These are phyloP conservation scores for Rhagoletis pomonella DNA, from an alignment of 1,140 invertebrate species.

Conservation along the genomic window DNA sequence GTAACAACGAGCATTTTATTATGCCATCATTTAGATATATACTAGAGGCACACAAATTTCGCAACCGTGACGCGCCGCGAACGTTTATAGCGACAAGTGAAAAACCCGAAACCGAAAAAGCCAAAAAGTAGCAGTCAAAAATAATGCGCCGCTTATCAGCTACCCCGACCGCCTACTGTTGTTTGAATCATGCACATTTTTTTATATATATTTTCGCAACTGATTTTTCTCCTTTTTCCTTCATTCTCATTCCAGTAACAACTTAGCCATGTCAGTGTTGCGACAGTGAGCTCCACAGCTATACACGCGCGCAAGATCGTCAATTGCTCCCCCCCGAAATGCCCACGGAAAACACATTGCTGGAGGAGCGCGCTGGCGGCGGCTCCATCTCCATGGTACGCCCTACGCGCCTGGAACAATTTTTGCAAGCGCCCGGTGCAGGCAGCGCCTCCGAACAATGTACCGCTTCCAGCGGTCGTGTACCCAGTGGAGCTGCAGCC, in stretches of 20 bases:
- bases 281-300: constrained; percentile 4
- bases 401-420: constrained; percentile 77
- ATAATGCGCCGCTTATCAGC: background rate
- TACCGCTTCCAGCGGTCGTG: constrained; percentile 16
- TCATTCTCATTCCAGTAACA: constrained; percentile 6
- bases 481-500: constrained; percentile 57
- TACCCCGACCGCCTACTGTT: background rate
- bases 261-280: background rate
- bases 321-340: constrained; percentile 57
- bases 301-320: background rate
- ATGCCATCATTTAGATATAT: constrained; percentile 28
- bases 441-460: constrained; percentile 57
- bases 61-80: background rate
- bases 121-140: no score
- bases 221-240: background rate
- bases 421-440: constrained; percentile 72
- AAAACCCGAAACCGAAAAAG: background rate
- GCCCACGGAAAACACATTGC: constrained; percentile 70
- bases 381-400: constrained; percentile 68
- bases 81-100: background rate
- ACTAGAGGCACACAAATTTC: background rate
- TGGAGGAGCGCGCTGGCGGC: constrained; percentile 61
- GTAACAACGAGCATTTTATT: constrained; percentile 8
- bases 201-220: background rate
- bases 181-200: background rate